Conservation (phyloP, 2,888 invertebrate species). For the Baronia brevicornis region DNA sequence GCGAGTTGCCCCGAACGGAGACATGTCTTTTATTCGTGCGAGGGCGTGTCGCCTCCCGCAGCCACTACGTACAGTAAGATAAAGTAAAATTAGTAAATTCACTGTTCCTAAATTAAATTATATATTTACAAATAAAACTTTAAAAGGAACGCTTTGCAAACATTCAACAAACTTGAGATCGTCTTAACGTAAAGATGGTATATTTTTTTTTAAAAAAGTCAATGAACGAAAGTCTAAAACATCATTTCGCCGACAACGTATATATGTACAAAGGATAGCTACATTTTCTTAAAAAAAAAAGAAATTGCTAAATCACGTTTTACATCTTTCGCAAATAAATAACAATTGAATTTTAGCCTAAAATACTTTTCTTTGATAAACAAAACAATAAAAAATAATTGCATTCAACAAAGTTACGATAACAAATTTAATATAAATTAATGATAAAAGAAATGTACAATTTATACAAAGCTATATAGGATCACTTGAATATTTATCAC, state of each 20-base stretch:
- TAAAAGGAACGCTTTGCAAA: slow-evolving; percentile 76
- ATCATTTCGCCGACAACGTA: slow-evolving; percentile 46
- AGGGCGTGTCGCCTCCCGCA: slow-evolving; percentile 31
- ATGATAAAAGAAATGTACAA: slow-evolving; percentile 70
- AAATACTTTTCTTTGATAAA: slow-evolving; percentile 72
- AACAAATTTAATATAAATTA: slow-evolving; percentile 76
- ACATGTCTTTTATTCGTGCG: slow-evolving; percentile 44
- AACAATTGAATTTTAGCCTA: slow-evolving; percentile 75
- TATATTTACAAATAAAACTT: slow-evolving; percentile 76
- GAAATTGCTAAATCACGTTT: slow-evolving; percentile 64
- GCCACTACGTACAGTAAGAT: slow-evolving; percentile 47
- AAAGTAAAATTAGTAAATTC: slow-evolving; percentile 68
- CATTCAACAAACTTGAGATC: slow-evolving; percentile 76
- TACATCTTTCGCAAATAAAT: slow-evolving; percentile 71
- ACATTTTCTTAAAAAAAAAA: slow-evolving; percentile 37
- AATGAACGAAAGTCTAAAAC: slow-evolving; percentile 64
- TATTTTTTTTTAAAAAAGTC: slow-evolving; percentile 61
- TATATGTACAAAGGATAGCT: slow-evolving; percentile 59
- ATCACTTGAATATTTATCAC: slow-evolving; percentile 68
- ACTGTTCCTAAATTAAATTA: slow-evolving; percentile 64
- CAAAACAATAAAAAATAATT: slow-evolving; percentile 76
- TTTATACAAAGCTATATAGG: slow-evolving; percentile 70
- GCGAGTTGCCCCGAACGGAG: slow-evolving; percentile 29
- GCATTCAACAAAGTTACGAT: slow-evolving; percentile 75
- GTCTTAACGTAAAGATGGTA: slow-evolving; percentile 75